Base-by-base conservation (phyloP, 2,113 vertebrate species). In the Catharus fuscescens region DNA sequence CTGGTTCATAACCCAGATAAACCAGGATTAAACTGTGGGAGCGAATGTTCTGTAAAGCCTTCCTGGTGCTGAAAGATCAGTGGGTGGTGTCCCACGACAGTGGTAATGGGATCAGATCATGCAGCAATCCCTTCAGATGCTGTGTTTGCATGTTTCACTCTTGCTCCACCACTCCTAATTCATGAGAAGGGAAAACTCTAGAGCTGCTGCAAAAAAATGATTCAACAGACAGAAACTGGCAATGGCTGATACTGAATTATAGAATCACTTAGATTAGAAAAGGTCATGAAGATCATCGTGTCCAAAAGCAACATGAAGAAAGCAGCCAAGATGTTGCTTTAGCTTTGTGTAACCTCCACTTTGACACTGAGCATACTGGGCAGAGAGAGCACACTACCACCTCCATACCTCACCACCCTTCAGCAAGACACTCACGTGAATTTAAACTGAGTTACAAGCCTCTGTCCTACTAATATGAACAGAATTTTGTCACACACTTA, bases 61-160 rank as follows among this genome's bases (percentile, higher is more conserved):
- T 54, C 29, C 5, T 69, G 29, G 18, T 54, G 12, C 14, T 72
- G 36, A 80, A 34, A 60, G 24, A 23, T 29, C 42, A 80, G 20
- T 38, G 13, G 2, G 3, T 26, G 18, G 15, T 52, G 29, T 85
- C 12, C 50, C 54, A n/a, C 0, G 0, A 21, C 12, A 20, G 18
- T 48, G 40, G 15, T 38, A 56, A 78, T 28, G 18, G 42, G 65
- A 71, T 80, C 54, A 80, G 50, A 80, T 6, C 14, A 59, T 62
- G 20, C 47, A 62, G 4, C n/a, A 32, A 53, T 67, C 47, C 38
- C 20, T 76, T 24, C 34, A 59, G 31, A 29, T 60, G 17, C 47
- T 81, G 26, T 0, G 1, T 74, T 74, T 64, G 31, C 31, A 10
- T 5, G 18, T 88, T 86, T 71, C 21, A 4, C 8, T 74, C 47